These are phyloP conservation scores for Synanthedon formicaeformis DNA, from an alignment of 2,888 invertebrate species.

Conservation along the genomic window DNA sequence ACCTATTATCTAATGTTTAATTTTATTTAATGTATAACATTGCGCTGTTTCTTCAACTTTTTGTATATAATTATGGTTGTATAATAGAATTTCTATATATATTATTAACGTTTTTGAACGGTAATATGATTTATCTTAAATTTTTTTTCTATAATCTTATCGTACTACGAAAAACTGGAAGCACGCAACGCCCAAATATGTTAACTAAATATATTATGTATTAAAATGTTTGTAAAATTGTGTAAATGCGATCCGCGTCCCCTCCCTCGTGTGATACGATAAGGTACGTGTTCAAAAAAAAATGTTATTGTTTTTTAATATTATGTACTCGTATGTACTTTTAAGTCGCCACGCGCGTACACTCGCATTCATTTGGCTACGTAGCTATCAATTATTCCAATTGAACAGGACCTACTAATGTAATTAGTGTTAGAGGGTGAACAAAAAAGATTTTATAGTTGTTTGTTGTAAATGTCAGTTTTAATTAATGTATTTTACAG, in stretches of 20 bases:
- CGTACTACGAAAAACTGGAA: too few species aligned
- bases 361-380: slow-evolving; percentile 26
- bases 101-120: too few species aligned
- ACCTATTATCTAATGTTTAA: too few species aligned
- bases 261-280: slow-evolving; percentile 51
- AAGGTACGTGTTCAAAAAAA: slow-evolving; percentile 46
- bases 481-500: slow-evolving; percentile 69
- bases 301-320: slow-evolving; percentile 24
- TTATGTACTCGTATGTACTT: slow-evolving; percentile 14
- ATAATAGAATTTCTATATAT: too few species aligned
- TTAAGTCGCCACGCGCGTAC: slow-evolving; percentile 17
- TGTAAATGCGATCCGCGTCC: slow-evolving; percentile 11
- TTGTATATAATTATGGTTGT: too few species aligned
- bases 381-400: slow-evolving; percentile 39
- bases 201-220: neutral
- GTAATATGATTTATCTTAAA: too few species aligned
- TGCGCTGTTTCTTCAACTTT: too few species aligned
- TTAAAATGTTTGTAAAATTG: neutral
- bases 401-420: slow-evolving; percentile 54
- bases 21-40: too few species aligned
- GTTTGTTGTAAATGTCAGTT: slow-evolving; percentile 70
- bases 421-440: slow-evolving; percentile 54
- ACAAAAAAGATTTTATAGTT: slow-evolving; percentile 68
- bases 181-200: too few species aligned
- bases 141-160: too few species aligned